phyloP scores from a whole-genome alignment of 2,888 invertebrate genomes.

The Watsonalla cultraria region DNA sequence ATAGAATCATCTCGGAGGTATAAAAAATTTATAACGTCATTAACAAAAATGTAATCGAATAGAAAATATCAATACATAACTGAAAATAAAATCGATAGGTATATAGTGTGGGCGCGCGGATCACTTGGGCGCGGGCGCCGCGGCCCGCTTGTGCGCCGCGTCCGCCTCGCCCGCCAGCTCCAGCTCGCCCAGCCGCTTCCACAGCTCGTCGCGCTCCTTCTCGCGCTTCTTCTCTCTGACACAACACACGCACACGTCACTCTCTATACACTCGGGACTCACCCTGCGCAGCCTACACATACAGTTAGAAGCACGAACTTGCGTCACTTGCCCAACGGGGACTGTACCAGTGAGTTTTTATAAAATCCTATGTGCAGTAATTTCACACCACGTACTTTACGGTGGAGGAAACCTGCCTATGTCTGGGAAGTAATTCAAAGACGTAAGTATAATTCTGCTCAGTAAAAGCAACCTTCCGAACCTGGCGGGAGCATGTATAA shows the following conservation, averaged over 20 bases:
- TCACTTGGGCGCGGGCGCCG: conserved; percentile 64
- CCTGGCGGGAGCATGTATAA: too few relatives aligned
- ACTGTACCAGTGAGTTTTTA: too few relatives aligned
- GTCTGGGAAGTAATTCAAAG: too few relatives aligned
- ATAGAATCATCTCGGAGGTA: conserved; percentile 53
- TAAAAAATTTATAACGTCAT: conserved; percentile 72
- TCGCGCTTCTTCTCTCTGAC: conserved; percentile 93
- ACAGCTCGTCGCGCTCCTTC: conserved; percentile 97
- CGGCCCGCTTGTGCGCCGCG: conserved; percentile 80
- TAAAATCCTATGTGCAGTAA: too few relatives aligned
- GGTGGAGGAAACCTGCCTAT: too few relatives aligned
- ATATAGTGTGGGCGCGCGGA: conserved; percentile 69
- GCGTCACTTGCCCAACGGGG: too few relatives aligned
- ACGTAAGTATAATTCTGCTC: too few relatives aligned
- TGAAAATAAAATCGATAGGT: conserved; percentile 68
- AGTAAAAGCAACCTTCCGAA: too few relatives aligned
- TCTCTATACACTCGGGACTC: background rate
- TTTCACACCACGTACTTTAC: too few relatives aligned
- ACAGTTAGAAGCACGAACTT: background rate
- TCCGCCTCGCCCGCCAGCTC: conserved; percentile 91
- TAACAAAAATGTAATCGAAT: conserved; percentile 75
- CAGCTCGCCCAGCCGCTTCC: conserved; percentile 96
- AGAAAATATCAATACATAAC: conserved; percentile 74
- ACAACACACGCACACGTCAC: conserved; percentile 9
- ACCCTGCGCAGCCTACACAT: background rate